These are phyloP conservation scores for Labeo rohita DNA, from an alignment of 2,113 vertebrate genomes.

Conservation along the genomic window DNA sequence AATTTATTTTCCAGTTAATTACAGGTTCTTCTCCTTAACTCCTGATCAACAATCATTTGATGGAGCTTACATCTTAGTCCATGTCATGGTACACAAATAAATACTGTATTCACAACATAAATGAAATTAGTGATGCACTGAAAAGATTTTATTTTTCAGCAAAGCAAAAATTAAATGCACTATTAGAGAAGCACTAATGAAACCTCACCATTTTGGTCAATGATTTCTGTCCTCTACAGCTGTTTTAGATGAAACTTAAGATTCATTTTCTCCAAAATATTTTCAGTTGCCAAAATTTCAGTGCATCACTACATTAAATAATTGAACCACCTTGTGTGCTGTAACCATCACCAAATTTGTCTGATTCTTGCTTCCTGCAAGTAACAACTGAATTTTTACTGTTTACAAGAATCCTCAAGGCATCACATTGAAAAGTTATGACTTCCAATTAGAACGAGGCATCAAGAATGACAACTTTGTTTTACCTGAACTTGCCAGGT, in stretches of 20 bases:
- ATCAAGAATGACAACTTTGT: not conserved
- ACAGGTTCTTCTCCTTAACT: slow-evolving; percentile 72
- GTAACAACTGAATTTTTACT: not conserved
- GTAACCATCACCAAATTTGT: not conserved
- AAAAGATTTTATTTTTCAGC: not conserved
- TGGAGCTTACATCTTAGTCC: slow-evolving; percentile 60
- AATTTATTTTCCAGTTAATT: slow-evolving; percentile 64
- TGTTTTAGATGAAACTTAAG: not conserved
- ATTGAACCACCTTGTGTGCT: not conserved
- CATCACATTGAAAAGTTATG: not conserved
- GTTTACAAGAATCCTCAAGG: slow-evolving; percentile 23
- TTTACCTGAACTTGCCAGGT: slow-evolving; percentile 9
- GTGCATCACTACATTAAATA: not conserved
- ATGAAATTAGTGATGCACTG: not conserved
- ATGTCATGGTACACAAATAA: slow-evolving; percentile 65
- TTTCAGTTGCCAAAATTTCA: not conserved
- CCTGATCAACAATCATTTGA: slow-evolving; percentile 64
- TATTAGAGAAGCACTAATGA: no score
- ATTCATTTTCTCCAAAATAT: not conserved
- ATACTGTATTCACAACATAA: not conserved
- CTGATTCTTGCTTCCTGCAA: not conserved
- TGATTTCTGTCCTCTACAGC: not conserved
- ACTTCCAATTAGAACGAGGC: not conserved
- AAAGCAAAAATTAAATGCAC: no score
- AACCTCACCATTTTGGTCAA: no score